Base-by-base conservation (phyloP, 2,888 invertebrate genomes). In the Andrena haemorrhoa region DNA sequence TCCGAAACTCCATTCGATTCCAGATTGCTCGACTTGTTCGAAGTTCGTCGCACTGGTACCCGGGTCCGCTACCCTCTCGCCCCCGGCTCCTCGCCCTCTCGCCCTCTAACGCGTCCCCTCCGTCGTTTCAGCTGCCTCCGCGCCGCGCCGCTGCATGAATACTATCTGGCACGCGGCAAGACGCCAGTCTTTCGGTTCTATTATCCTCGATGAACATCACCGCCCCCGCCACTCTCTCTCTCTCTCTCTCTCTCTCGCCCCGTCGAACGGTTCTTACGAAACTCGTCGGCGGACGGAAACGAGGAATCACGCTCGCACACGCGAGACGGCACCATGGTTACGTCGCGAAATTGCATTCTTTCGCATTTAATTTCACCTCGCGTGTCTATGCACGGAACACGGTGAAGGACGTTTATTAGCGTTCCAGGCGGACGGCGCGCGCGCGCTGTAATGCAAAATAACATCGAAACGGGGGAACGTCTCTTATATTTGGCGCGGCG, bases 1-100 rank as follows among this genome's bases (percentile, higher is more conserved):
- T 76, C 86, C 89, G 85, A 90, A 90, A 91, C 91, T 91, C 89
- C 86, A 92, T 91, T 91, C 89, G 92, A 92, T 92, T 91, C 90
- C 89, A 91, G 92, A 92, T 92, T 92, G 91, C 91, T 80, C 90
- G 90, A 92, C 91, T 91, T 91, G 92, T 92, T 91, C 88, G 79
- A 92, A 93, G 90, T 92, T 93, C 88, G 89, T 89, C 89, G 87
- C 89, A 53, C 65, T 73, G 75, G 65, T 26, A 33, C 41, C 29
- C 77, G 51, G 51, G 65, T 3, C 16, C 53, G n/a, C 26, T 58
- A 8, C 71, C 71, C 20, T 12, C n/a, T 58, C 35, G 56, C 53
- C 65, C 70, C 47, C 63, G 56, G 66, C 73, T 64, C 35, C 49
- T 53, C 68, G 10, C 20, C 16, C n/a, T 49, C 33, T 29, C 10